Evolutionary conservation across 2,113 vertebrate species (phyloP).

Genomic region (Pterocles burchelli): DNA sequence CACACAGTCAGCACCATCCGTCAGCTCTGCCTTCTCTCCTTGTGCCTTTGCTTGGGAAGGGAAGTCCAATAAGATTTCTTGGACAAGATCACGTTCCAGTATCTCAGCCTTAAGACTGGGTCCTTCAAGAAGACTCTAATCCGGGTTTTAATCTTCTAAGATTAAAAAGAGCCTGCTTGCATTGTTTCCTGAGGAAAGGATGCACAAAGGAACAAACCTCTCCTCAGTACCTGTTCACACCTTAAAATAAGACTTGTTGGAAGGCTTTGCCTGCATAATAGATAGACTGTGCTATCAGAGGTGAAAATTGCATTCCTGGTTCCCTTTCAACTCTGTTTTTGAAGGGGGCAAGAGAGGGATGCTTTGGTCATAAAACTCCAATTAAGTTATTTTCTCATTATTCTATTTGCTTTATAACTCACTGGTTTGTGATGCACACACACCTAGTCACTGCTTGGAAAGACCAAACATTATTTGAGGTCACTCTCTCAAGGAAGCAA

Average conservation of each 20-base stretch:
- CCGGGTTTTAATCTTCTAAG: background rate
- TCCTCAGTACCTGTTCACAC: background rate
- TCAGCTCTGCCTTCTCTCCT: background rate
- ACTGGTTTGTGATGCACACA: background rate
- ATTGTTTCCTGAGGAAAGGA: background rate
- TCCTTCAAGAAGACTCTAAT: background rate
- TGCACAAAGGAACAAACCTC: background rate
- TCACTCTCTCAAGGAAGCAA: background rate
- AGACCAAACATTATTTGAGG: background rate
- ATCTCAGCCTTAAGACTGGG: background rate
- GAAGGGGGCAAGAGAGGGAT: accelerated
- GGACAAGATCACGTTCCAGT: accelerated
- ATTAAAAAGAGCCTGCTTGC: background rate
- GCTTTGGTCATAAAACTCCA: background rate
- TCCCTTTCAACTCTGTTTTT: background rate
- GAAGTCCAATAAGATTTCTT: background rate
- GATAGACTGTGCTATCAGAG: background rate
- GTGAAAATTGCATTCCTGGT: background rate
- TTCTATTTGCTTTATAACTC: background rate
- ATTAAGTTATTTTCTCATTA: background rate
- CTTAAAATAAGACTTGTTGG: background rate
- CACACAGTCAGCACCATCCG: background rate
- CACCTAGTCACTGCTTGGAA: background rate
- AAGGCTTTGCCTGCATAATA: background rate
- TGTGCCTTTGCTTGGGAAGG: background rate